Evolutionary conservation across 1,140 invertebrate genomes (phyloP), one percentile per base, ranked within the genome.

Genomic region (Bombus polaris): DNA sequence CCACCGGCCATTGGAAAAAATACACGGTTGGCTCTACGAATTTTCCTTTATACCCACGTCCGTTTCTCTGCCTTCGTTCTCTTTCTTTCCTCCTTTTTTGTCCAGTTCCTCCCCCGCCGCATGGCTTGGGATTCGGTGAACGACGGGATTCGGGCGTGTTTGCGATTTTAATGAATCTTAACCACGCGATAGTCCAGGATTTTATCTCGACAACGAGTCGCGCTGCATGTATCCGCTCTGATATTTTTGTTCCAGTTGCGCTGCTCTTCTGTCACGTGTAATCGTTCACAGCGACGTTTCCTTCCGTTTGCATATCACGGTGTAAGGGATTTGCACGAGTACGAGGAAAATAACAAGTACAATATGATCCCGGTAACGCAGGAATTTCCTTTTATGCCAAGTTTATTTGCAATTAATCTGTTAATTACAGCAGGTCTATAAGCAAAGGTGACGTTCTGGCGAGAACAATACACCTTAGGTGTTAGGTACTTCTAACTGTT

Each of bases 141-240:
- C 82, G 68, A 59, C 82, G 78, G 42, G 75, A 37, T 47, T 47
- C 71, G 72, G 59, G 37, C 47, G 77, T 89, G 88, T 90, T 90
- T 90, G 89, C 88, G 89, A 83, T 90, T 90, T 90, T 90, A 90
- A 90, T 90, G 86, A 90, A 90, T 90, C 88, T 90, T 90, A 87
- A 90, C 88, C 88, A 84, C 72, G 71, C 81, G 89, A 89, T 87
- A 70, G 77, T 76, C 73, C 70, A 75, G n/a, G 77, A 65, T 87
- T 83, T 83, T 42, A 37, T 74, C 39, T 62, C 65, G 22, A 22
- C 75, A 28, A 47, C 39, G 39, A 12, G n/a, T 9, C 68, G 68
- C n/a, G n/a, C 18, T 15, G 39, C 8, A 35, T 65, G 78, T 44
- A 42, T 47, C 25, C 62, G 42, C 10, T 42, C 37, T 39, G 75